Evolutionary conservation across 2,797 vertebrate species (phyloP), one percentile per base, ranked within the genome.

Genomic region (Tenualosa thibaudeaui): DNA sequence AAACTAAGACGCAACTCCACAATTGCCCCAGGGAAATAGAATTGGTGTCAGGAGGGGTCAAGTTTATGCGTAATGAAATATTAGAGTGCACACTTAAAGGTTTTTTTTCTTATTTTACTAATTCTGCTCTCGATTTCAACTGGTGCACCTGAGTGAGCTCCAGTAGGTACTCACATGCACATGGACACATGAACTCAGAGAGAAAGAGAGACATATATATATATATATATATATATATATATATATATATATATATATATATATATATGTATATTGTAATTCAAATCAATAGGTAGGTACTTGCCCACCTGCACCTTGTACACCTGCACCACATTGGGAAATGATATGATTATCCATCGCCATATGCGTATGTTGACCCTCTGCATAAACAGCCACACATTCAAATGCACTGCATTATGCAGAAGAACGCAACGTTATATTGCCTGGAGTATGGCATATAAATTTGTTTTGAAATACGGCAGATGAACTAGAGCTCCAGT

Each of bases 21-120:
- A 91, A 85, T 65, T 91, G 95, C 94, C 96, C 95, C 96, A 90
- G 88, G 97, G 97, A 97, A 99, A 94, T 93, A 93, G 93, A 91
- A 91, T 92, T 92, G 92, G 93, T 95, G 94, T 95, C 93, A 94
- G 92, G 26, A 90, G 90, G 95, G 98, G 98, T 97, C 98, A 98
- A 97, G 95, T 98, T 97, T 97, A 97, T 97, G 95, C 95, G 96
- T 99, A 98, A 99, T 99, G 97, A 98, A 97, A 98, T 99, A 93
- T 95, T 93, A 96, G 96, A 93, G 94, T 92, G 94, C 94, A 96
- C 97, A 96, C 97, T 97, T 97, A 97, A 96, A 96, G 92, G 96
- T 15, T 75, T 43, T 75, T 75, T 75, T 75, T 43, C 26, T 6
- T 68, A 31, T 43, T 94, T 96, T 95, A 94, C 96, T 97, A 97